phyloP scores from a whole-genome alignment of 2,113 vertebrate genomes.

The Lepus americanus region DNA sequence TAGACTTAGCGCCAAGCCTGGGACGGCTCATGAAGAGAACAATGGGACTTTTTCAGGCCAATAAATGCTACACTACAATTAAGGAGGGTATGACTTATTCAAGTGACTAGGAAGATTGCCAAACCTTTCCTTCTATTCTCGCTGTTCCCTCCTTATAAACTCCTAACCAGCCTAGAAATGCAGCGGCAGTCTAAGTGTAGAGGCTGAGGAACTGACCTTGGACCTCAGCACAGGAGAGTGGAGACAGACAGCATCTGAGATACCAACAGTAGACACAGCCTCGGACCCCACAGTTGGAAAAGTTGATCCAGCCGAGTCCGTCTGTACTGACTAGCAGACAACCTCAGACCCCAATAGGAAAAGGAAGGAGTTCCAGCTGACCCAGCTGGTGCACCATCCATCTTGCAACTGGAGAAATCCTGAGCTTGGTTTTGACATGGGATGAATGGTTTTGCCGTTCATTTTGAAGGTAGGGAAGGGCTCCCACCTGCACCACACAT shows the following conservation, averaged over 20 bases:
- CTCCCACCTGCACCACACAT: accelerated
- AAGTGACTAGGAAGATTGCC: too few relatives aligned
- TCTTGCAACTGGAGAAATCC: neutral
- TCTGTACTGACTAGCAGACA: too few relatives aligned
- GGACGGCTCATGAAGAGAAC: neutral
- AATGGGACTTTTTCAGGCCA: neutral
- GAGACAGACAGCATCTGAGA: neutral
- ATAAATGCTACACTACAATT: neutral
- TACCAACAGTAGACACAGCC: neutral
- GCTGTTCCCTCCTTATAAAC: neutral
- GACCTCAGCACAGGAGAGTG: neutral
- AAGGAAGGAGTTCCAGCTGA: too few relatives aligned
- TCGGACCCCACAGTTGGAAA: too few relatives aligned
- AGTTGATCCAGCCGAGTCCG: too few relatives aligned
- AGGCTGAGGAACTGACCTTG: neutral
- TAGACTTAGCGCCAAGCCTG: neutral
- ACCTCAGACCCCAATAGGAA: too few relatives aligned
- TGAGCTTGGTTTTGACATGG: neutral
- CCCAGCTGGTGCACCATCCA: neutral
- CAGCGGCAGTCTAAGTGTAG: neutral
- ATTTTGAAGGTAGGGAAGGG: neutral
- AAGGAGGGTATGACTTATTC: neutral
- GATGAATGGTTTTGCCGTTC: neutral
- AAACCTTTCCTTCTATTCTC: too few relatives aligned
- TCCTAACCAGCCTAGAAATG: neutral